These are phyloP conservation scores for Alloscopus bannaensis DNA, from an alignment of 2,888 invertebrate genomes.

Conservation along the genomic window DNA sequence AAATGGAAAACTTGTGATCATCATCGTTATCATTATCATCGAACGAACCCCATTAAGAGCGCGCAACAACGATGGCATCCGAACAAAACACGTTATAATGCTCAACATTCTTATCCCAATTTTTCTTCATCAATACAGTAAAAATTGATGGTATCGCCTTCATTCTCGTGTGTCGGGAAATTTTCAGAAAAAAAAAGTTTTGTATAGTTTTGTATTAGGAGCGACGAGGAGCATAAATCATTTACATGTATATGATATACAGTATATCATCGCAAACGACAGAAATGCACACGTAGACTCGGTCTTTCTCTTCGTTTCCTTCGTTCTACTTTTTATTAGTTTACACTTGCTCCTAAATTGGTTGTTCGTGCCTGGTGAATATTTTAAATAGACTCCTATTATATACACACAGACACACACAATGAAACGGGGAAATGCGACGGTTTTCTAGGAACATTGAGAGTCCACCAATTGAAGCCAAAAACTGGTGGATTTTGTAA, in stretches of 20 bases:
- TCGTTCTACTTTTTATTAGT: conserved; percentile 10
- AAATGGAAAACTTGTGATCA: conserved; percentile 24
- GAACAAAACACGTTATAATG: no score
- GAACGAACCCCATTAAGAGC: conserved; percentile 18
- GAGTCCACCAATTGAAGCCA: background rate
- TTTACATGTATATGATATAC: conserved; percentile 10
- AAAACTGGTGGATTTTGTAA: background rate
- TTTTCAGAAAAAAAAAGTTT: background rate
- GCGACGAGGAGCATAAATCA: conserved; percentile 18
- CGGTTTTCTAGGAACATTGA: no score
- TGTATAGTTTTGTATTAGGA: background rate
- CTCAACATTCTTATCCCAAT: no score
- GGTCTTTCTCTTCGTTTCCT: background rate
- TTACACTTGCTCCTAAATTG: conserved; percentile 16
- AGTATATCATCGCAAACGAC: no score
- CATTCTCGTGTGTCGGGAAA: background rate
- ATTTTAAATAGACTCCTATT: conserved; percentile 12
- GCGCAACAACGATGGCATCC: no score
- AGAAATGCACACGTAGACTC: conserved; percentile 1
- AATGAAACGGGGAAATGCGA: no score
- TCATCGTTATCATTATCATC: background rate
- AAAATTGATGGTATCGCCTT: conserved; percentile 11
- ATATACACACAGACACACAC: background rate
- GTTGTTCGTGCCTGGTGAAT: conserved; percentile 15
- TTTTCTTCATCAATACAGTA: conserved; percentile 27